Percentiles rank a stretch among this genome's conserved stretches.
These are phyloP conservation scores for Sebastes oblongus DNA, from an alignment of 2,797 vertebrate species.

Conservation along the genomic window DNA sequence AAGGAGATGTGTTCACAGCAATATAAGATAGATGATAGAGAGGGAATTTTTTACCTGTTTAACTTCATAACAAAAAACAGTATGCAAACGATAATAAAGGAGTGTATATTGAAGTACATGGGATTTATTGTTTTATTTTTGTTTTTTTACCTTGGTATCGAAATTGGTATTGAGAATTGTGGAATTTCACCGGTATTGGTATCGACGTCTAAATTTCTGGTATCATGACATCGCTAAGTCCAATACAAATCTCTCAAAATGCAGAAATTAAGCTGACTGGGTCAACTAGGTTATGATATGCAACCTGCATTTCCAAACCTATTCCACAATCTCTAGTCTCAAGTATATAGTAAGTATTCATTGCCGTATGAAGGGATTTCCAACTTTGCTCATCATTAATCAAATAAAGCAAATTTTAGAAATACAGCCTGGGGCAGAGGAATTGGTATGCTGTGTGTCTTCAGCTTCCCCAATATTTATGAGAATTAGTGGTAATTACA, in stretches of 20 bases:
- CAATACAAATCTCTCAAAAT: background rate
- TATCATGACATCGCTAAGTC: background rate
- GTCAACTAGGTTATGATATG: background rate
- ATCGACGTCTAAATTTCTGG: no score
- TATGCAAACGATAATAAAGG: no score
- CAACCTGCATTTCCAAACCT: background rate
- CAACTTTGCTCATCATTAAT: conserved; percentile 40
- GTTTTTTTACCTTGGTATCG: no score
- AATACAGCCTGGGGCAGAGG: conserved; percentile 34
- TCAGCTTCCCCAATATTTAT: conserved; percentile 25
- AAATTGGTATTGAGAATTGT: no score
- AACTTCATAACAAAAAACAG: no score
- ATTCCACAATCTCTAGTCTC: background rate
- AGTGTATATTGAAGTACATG: no score
- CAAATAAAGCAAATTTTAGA: conserved; percentile 46
- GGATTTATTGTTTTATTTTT: no score
- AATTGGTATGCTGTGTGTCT: conserved; percentile 45
- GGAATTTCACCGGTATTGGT: no score
- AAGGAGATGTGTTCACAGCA: no score
- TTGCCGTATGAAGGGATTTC: conserved; percentile 12
- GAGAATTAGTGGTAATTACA: conserved; percentile 36
- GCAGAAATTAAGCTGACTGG: background rate
- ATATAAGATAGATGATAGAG: no score
- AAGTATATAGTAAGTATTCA: background rate
- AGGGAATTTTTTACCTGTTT: no score